Base-by-base conservation (phyloP, 1,140 invertebrate genomes). In the Oscheius sp. region DNA sequence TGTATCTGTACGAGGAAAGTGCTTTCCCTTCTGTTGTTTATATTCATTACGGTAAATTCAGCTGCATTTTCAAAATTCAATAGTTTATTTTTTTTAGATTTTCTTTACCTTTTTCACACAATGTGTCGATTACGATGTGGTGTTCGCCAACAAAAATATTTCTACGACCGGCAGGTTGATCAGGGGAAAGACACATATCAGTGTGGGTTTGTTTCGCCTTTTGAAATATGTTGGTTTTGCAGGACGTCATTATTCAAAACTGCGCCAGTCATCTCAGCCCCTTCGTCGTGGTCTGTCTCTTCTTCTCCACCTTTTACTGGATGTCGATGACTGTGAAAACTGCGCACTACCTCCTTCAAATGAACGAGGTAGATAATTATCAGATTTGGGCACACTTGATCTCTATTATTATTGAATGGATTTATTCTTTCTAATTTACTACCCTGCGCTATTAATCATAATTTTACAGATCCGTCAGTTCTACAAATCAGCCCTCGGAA, bases 1-100 rank as follows among this genome's bases (percentile, higher is more conserved):
- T 94, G 94, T 80, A 97, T 98, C 89, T 89, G 94, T 73, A 82
- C 95, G 58, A 90, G 93, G 83, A 91, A 94, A 85, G 79, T 90
- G 67, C 88, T 95, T 63, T 92, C 93, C 84, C 87, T 98, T 23
- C 80, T 91, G 34, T 92, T 95, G 87, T 95, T 97, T 85, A 88
- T 92, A 68, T 97, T 97, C 84, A 90, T 98, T 38, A 90, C 95
- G 55, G 72, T 66, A n/a, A n/a, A n/a, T n/a, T n/a, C n/a, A n/a
- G n/a, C n/a, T n/a, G n/a, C n/a, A n/a, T n/a, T n/a, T n/a, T n/a
- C n/a, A n/a, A n/a, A n/a, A n/a, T n/a, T n/a, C n/a, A n/a, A n/a
- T n/a, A n/a, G n/a, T n/a, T n/a, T n/a, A n/a, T n/a, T n/a, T n/a
- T n/a, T 45, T 72, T 72, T 26, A 72, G 62, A 42, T 90, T 74